Evolutionary conservation across 2,113 vertebrate species (phyloP).

Genomic region (Silurus asotus): DNA sequence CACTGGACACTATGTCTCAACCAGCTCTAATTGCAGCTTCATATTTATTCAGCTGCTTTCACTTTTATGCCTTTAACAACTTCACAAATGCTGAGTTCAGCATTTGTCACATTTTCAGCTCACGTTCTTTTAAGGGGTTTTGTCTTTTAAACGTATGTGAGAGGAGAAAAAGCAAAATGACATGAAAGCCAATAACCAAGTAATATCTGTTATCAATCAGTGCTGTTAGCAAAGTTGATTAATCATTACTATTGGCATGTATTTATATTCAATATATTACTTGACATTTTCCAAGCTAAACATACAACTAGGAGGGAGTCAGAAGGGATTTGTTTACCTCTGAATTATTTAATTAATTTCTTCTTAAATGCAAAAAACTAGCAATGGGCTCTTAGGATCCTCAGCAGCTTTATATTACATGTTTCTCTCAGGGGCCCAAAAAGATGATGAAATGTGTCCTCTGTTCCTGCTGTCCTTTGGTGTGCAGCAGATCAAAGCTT

Average conservation of each 20-base stretch:
- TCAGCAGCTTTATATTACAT: neutral
- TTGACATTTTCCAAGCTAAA: conserved; percentile 9
- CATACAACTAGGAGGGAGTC: neutral
- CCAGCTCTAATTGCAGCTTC: conserved; percentile 25
- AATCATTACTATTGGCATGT: neutral
- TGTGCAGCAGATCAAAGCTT: neutral
- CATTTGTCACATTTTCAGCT: conserved; percentile 34
- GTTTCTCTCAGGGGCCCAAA: neutral
- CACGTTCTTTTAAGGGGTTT: neutral
- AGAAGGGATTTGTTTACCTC: neutral
- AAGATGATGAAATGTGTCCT: neutral
- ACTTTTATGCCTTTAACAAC: conserved; percentile 26
- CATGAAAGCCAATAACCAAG: neutral
- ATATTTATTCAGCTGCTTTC: conserved; percentile 43
- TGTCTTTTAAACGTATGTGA: conserved; percentile 7
- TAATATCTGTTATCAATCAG: conserved; percentile 19
- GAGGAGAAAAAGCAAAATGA: neutral
- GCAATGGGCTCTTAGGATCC: neutral
- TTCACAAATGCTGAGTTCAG: conserved; percentile 13
- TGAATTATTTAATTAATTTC: neutral
- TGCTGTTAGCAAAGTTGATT: conserved; percentile 1
- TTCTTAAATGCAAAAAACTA: neutral
- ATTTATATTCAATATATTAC: neutral
- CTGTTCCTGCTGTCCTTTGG: neutral
- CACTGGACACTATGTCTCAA: conserved; percentile 10